Percentiles rank a stretch among this genome's conserved stretches.
Conservation (phyloP, 1,140 invertebrate genomes). For the Ptiloglossa arizonensis region DNA sequence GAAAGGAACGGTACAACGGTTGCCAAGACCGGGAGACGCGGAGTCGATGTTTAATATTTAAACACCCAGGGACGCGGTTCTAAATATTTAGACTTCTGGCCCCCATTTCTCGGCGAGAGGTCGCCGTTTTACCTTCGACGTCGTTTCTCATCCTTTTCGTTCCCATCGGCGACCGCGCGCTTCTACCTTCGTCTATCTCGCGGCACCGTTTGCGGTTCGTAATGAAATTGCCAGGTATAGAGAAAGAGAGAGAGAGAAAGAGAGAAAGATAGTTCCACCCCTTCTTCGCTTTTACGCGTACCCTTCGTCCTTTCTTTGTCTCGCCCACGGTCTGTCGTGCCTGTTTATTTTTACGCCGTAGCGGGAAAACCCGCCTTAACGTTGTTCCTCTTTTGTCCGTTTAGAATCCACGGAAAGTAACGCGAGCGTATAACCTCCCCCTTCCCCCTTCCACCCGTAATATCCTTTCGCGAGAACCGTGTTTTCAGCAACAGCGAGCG, state of each 20-base stretch:
- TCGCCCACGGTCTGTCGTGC: not conserved
- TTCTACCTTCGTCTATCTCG: not conserved
- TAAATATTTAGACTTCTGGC: conserved; percentile 65
- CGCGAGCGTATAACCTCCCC: too few relatives aligned
- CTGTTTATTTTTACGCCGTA: conserved; percentile 52
- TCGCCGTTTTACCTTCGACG: conserved; percentile 23
- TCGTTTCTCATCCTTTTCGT: conserved; percentile 15
- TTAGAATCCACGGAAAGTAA: conserved; percentile 29
- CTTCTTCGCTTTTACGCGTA: conserved; percentile 23
- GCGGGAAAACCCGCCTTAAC: not conserved
- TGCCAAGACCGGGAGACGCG: not conserved
- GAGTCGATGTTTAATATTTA: conserved; percentile 65
- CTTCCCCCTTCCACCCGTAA: not conserved
- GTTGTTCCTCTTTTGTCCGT: conserved; percentile 34
- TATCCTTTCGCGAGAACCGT: conserved; percentile 37
- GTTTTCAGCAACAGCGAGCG: conserved; percentile 26
- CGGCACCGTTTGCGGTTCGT: conserved; percentile 50
- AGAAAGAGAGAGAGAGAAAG: too few relatives aligned
- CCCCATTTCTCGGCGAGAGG: conserved; percentile 6
- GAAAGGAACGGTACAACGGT: conserved; percentile 8
- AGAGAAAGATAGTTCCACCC: too few relatives aligned
- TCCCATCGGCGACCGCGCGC: not conserved
- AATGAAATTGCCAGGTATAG: conserved; percentile 61
- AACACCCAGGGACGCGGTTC: conserved; percentile 41
- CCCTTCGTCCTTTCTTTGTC: not conserved